Base-by-base conservation (phyloP, 1,140 invertebrate genomes). In the Neotoxoptera formosana region DNA sequence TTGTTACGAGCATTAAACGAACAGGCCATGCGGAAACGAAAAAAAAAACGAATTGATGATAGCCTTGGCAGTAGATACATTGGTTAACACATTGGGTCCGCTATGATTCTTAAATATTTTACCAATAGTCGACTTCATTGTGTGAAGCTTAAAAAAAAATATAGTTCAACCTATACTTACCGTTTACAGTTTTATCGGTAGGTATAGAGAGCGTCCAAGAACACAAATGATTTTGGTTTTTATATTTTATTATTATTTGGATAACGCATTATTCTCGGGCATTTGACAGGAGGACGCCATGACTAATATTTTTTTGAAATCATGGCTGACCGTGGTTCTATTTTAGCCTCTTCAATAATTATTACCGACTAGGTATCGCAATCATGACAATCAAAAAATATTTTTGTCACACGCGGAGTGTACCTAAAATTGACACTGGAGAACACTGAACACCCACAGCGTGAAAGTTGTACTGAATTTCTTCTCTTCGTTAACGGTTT, bases 391-490 rank as follows among this genome's bases (percentile, higher is more conserved):
- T 30, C 53, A 56, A 60, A 90, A 90, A 90, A 60, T 36, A 25
- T 60, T 41, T 56, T 60, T 90, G 51, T 90, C 88, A 60, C 88
- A 60, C 88, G 53, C 45, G 9, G 34, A 25, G 36, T 30, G 21
- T 90, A 41, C 25, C 36, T 25, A 90, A 51, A 90, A 60, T 56
- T 21, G 20, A 81, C 17, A 34, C 90, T n/a, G 25, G 30, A 76
- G 76, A 30, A 81, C 60, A n/a, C 30, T 76, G 91, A 34, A 92
- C 91, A 83, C 91, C 91, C n/a, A 56, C 91, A 45, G 81, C 21
- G 91, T 92, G 91, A 92, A 92, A 92, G 91, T 83, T 45, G n/a
- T 83, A 83, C 47, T 20, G 20, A 17, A 36, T 92, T 84, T 92
- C 45, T 90, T 60, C 89, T 76, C 30, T 91, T 91, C 90, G 34